Percentiles rank a stretch among this genome's conserved stretches.
Evolutionary conservation across 2,888 invertebrate genomes (phyloP).

Genomic region (Leptopilina syphax): DNA sequence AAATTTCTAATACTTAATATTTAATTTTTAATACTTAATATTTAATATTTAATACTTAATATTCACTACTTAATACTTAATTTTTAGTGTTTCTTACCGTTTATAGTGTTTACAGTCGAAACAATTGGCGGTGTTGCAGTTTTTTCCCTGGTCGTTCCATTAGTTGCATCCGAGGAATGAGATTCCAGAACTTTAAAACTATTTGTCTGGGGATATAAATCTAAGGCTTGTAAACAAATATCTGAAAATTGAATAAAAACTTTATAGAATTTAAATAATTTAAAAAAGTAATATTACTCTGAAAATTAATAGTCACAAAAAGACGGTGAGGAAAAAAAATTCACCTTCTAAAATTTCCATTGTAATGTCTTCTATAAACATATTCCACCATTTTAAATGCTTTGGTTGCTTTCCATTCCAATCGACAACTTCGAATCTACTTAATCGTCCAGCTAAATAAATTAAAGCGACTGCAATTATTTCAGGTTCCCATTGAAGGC

Average conservation of each 20-base stretch:
- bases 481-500: constrained; percentile 99
- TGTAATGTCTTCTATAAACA: constrained; percentile 96
- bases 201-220: constrained; percentile 90
- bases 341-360: constrained; percentile 92
- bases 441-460: constrained; percentile 97
- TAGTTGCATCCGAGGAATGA: constrained; percentile 78
- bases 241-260: constrained; percentile 78
- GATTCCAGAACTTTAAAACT: constrained; percentile 81
- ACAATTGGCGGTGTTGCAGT: constrained; percentile 62
- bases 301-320: no score
- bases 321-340: not conserved
- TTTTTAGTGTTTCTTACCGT: not conserved
- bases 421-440: constrained; percentile 94
- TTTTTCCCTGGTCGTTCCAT: constrained; percentile 68
- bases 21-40: no score
- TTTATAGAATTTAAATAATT: not conserved
- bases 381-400: constrained; percentile 97
- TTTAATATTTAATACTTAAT: no score
- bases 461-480: constrained; percentile 97
- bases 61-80: no score
- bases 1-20: no score
- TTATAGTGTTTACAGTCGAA: constrained; percentile 54
- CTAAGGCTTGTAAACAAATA: constrained; percentile 96
- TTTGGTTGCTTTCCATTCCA: constrained; percentile 88
- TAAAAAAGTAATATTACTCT: no score